Percentiles rank a stretch among this genome's conserved stretches.
Evolutionary conservation across 2,113 vertebrate genomes (phyloP).

Genomic region (Oxygymnocypris stewartii): DNA sequence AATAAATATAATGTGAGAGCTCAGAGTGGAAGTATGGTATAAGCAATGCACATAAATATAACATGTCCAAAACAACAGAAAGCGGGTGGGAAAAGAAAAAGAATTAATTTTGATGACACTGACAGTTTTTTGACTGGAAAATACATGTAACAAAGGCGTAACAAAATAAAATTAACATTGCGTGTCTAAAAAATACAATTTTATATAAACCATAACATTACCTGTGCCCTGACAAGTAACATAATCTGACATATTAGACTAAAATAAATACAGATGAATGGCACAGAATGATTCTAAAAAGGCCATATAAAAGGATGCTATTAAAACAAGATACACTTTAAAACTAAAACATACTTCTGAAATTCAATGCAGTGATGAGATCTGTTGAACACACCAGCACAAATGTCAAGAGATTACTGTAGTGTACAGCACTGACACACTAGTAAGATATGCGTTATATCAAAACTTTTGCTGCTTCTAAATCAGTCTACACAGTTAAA

Average conservation of each 20-base stretch:
- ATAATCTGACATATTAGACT: conserved; percentile 22
- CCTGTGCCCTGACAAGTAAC: conserved; percentile 14
- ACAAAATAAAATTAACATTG: background rate
- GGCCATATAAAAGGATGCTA: background rate
- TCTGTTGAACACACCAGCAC: conserved; percentile 22
- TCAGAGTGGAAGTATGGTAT: background rate
- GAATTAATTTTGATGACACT: background rate
- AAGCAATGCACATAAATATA: background rate
- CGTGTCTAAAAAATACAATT: background rate
- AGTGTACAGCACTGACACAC: conserved; percentile 9
- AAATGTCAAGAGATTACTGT: background rate
- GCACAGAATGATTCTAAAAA: conserved; percentile 5
- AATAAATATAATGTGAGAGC: background rate
- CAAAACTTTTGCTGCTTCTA: background rate
- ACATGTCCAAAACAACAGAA: background rate
- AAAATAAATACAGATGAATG: conserved; percentile 1
- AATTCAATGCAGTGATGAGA: background rate
- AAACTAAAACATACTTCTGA: conserved; percentile 2
- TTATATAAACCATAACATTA: background rate
- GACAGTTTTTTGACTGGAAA: background rate
- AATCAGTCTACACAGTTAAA: background rate
- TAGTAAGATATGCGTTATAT: background rate
- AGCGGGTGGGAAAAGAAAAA: background rate
- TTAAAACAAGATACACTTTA: background rate
- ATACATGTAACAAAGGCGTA: background rate